Percentiles rank a stretch among this genome's conserved stretches.
These are phyloP conservation scores for Chrysomallon squamiferum DNA, from an alignment of 1,140 invertebrate species.

Conservation along the genomic window DNA sequence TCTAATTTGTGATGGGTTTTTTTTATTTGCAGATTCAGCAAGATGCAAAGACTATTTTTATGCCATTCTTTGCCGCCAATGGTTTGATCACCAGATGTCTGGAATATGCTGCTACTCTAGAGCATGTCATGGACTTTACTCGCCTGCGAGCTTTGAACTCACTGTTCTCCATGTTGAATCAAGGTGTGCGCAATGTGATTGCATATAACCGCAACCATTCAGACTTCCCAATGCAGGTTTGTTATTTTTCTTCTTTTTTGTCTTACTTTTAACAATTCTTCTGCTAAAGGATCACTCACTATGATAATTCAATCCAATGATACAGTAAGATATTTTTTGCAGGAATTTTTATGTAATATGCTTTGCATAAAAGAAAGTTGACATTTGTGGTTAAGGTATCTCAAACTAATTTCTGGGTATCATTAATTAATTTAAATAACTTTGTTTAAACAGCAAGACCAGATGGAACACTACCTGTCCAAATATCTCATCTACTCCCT, in stretches of 20 bases:
- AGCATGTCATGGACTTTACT: constrained; percentile 99
- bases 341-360: too few species aligned
- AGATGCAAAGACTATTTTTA: constrained; percentile 84
- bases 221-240: constrained; percentile 87
- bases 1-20: too few species aligned
- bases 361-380: too few species aligned
- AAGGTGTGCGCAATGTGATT: constrained; percentile 85
- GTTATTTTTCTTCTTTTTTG: too few species aligned
- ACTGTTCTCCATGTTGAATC: constrained; percentile 97
- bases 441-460: constrained; percentile 74
- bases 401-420: too few species aligned
- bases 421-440: too few species aligned
- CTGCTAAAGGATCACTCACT: too few species aligned
- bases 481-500: constrained; percentile 92
- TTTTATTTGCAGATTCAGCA: constrained; percentile 75
- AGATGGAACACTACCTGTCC: constrained; percentile 90
- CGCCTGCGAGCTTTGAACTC: constrained; percentile 91
- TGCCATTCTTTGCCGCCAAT: constrained; percentile 87
- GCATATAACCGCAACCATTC: constrained; percentile 91
- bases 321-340: too few species aligned
- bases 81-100: constrained; percentile 91
- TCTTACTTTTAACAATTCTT: too few species aligned
- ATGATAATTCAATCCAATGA: too few species aligned
- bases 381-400: too few species aligned
- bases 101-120: constrained; percentile 83